phyloP scores from a whole-genome alignment of 2,888 invertebrate genomes.

The Tenodera sinensis region DNA sequence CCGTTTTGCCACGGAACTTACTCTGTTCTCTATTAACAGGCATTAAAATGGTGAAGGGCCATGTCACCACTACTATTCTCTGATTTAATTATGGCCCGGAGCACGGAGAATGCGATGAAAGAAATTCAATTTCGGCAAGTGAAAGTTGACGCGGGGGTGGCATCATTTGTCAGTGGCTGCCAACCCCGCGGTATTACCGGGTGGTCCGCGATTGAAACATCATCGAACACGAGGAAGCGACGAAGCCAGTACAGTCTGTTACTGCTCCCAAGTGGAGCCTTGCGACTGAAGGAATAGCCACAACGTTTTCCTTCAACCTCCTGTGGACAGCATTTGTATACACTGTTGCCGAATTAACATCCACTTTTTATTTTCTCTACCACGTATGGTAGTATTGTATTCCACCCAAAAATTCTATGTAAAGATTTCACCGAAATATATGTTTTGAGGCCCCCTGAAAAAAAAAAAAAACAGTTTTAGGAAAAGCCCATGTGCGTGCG shows the following conservation, averaged over 20 bases:
- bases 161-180: slow-evolving; percentile 4
- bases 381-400: too few relatives aligned
- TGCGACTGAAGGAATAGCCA: too few relatives aligned
- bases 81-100: not conserved
- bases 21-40: not conserved
- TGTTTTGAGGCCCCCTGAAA: too few relatives aligned
- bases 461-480: too few relatives aligned
- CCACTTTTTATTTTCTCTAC: too few relatives aligned
- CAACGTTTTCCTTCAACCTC: too few relatives aligned
- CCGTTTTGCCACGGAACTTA: too few relatives aligned
- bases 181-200: not conserved
- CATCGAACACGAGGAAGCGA: not conserved
- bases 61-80: not conserved
- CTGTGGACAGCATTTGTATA: too few relatives aligned
- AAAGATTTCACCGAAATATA: too few relatives aligned
- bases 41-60: not conserved
- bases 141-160: not conserved
- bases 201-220: not conserved
- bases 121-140: slow-evolving; percentile 8
- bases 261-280: not conserved
- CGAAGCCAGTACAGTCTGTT: not conserved
- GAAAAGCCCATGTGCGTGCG: too few relatives aligned
- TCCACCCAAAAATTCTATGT: too few relatives aligned
- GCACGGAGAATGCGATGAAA: not conserved
- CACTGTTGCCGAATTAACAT: too few relatives aligned